Evolutionary conservation across 2,113 vertebrate genomes (phyloP), one percentile per base, ranked within the genome.

Genomic region (Austrofundulus limnaeus): DNA sequence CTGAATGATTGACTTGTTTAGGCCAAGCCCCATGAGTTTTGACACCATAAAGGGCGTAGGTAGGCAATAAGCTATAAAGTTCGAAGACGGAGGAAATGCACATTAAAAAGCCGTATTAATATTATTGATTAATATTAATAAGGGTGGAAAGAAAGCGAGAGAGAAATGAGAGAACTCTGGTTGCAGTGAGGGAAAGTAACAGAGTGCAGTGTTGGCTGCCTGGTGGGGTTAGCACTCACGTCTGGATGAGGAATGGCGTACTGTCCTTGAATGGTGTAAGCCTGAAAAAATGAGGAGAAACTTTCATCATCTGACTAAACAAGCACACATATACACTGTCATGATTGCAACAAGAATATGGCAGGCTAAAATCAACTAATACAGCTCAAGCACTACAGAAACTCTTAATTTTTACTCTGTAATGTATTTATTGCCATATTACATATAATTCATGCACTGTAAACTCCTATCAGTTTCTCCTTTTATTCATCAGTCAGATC

Each of bases 201-300:
- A 38, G 37, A 48, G 53, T 48, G 76, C 37, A 68, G 72, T 41
- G 67, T 54, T 54, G 53, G 65, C 64, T 70, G 78, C 73, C 61
- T 75, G 6, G 1, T 74, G 82, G 85, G 85, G 82, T 64, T 12
- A 83, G 71, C 91, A 97, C 96, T 98, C 94, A 99, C 95, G 94
- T 97, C 96, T 81, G 95, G 94, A 88, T 98, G 96, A 79, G 96
- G 96, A 89, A 98, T 97, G 89, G 95, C 96, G 8, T 96, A 98
- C 79, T 97, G 96, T 95, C 96, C 96, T 94, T 98, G 96, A 94
- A 98, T 98, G 77, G 96, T 96, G 91, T 98, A 98, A 91, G 96
- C 96, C 96, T 98, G 92, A 13, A 62, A 84, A 77, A 66, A 77
- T 7, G 55, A 82, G 71, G 68, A 72, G 75, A 70, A 83, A 64